Evolutionary conservation across 2,797 vertebrate species (phyloP), one percentile per base, ranked within the genome.

Genomic region (Sebastes umbrosus): DNA sequence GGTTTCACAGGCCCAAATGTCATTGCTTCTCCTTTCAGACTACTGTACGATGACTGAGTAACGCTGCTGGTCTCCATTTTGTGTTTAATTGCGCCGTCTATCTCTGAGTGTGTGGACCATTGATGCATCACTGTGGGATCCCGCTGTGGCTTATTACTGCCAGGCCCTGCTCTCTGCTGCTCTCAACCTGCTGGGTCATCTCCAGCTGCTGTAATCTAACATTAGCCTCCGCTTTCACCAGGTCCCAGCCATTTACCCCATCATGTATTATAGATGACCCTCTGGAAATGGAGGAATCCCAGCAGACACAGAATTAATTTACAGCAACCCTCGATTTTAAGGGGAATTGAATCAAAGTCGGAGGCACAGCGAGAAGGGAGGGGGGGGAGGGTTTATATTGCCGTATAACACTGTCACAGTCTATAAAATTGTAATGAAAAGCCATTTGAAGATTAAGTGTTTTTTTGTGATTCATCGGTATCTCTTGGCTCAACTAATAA

Each of bases 371-470:
- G 10, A 70, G 69, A 65, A 64, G 22, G 77, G n/a, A n/a, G 72
- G 84, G 60, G 34, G 34, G 12, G 36, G 12, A 5, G 12, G 11
- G 36, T 39, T 39, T 85, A 86, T 87, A 83, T 87, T 85, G 72
- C 87, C 78, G 71, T 85, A 87, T 84, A 92, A 90, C 83, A 83
- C 86, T 92, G 90, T 93, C 90, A 90, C 88, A 93, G 87, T 94
- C 92, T 91, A 89, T 93, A 91, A 90, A 93, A 92, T 78, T 84
- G 76, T 83, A 94, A 95, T 94, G 88, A 93, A 95, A 93, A 87
- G 70, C 84, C 80, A 87, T 94, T 91, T 90, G 87, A 92, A 87
- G 88, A 93, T 92, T 84, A 91, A 91, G 84, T 89, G 86, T 87
- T 93, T 93, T 76, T 91, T 89, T 90, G 86, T 92, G 83, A 92